Evolutionary conservation across 2,113 vertebrate species (phyloP).

Genomic region (Corapipo altera): DNA sequence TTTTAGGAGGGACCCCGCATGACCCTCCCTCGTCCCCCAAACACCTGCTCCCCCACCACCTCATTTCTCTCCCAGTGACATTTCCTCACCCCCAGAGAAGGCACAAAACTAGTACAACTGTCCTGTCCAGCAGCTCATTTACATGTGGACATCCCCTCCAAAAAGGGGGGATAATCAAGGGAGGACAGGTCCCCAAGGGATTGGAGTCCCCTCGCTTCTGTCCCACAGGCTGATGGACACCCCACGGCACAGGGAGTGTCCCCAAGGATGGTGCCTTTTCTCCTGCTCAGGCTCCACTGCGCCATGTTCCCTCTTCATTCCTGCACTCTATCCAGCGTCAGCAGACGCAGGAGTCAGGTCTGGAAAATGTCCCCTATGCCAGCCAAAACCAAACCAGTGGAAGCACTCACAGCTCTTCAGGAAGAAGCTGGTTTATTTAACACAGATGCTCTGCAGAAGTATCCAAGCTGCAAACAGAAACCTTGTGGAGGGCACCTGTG

Average conservation of each 20-base stretch:
- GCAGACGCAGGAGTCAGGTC: not conserved
- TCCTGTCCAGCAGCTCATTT: not conserved
- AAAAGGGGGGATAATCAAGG: not conserved
- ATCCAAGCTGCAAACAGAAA: not conserved
- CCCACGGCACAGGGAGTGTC: not conserved
- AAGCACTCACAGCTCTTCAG: not conserved
- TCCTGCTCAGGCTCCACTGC: not conserved
- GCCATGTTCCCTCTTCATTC: not conserved
- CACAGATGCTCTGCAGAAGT: not conserved
- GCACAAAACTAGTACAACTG: not conserved
- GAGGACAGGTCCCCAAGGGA: not conserved
- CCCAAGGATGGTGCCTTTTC: not conserved
- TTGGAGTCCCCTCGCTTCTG: not conserved
- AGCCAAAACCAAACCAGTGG: not conserved
- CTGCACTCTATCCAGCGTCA: not conserved
- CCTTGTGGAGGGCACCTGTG: not conserved
- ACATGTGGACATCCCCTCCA: not conserved
- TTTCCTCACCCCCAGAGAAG: not conserved
- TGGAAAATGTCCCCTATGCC: not conserved
- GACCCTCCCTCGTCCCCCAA: not conserved
- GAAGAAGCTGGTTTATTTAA: not conserved
- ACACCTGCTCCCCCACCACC: not conserved
- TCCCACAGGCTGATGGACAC: not conserved
- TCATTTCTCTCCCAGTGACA: not conserved
- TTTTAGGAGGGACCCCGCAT: not conserved